Conservation (phyloP, 2,113 vertebrate genomes). For the Lepus europaeus region DNA sequence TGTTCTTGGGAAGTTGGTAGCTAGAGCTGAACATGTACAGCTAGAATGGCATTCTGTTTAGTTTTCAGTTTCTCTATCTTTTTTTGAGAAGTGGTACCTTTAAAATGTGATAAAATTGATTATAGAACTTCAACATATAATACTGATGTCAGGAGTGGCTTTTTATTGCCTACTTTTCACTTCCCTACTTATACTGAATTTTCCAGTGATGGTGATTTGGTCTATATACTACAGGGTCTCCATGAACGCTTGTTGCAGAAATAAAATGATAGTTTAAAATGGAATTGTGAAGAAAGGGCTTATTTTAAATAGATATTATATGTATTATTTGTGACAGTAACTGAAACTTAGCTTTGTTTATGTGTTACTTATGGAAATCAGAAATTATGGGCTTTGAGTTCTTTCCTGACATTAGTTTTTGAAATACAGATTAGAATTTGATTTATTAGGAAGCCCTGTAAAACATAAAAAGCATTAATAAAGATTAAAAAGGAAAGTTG, state of each 20-base stretch:
- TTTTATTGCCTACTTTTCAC: constrained; percentile 31
- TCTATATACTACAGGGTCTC: neutral
- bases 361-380: neutral
- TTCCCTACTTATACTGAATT: neutral
- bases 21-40: too few relatives aligned
- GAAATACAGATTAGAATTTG: constrained; percentile 3
- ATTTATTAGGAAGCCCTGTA: neutral
- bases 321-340: constrained; percentile 55
- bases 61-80: too few relatives aligned
- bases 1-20: too few relatives aligned
- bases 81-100: neutral
- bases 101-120: neutral
- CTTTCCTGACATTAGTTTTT: neutral
- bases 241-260: neutral
- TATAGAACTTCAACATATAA: neutral
- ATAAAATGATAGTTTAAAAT: constrained; percentile 15
- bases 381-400: constrained; percentile 28
- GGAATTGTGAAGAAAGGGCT: constrained; percentile 19
- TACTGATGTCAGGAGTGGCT: neutral
- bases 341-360: neutral
- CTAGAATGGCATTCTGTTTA: too few relatives aligned
- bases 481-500: neutral
- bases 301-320: constrained; percentile 39
- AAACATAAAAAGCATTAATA: neutral
- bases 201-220: constrained; percentile 31